Evolutionary conservation across 2,113 vertebrate species (phyloP).

Genomic region (Oxyura jamaicensis): DNA sequence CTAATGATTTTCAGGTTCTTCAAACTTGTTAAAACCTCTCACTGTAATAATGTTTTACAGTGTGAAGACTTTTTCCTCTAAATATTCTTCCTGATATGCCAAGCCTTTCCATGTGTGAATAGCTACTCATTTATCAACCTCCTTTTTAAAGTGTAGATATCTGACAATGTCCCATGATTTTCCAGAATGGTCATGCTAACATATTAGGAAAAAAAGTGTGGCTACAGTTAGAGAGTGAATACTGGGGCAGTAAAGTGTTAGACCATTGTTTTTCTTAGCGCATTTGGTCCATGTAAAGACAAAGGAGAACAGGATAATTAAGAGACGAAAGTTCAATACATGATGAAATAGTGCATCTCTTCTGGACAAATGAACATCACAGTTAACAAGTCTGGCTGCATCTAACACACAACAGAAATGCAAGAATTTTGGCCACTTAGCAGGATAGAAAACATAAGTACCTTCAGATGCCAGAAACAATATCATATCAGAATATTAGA

Average conservation of each 20-base stretch:
- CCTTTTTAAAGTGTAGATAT: not conserved
- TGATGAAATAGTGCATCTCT: not conserved
- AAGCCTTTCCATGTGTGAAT: not conserved
- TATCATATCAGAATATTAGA: too few species aligned
- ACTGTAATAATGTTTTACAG: not conserved
- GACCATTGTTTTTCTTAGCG: not conserved
- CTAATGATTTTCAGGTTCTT: not conserved
- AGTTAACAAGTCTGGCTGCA: not conserved
- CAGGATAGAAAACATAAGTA: not conserved
- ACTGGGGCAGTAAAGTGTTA: not conserved
- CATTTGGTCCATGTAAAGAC: not conserved
- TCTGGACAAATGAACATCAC: not conserved
- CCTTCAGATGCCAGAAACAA: not conserved
- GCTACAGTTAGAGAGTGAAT: not conserved
- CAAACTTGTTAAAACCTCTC: not conserved
- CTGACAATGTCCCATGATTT: not conserved
- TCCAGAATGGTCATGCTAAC: not conserved
- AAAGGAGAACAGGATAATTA: not conserved
- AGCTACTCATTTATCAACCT: not conserved
- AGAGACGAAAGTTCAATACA: not conserved
- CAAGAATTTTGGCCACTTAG: not conserved
- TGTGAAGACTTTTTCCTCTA: not conserved
- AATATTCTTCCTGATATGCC: not conserved
- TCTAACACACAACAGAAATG: not conserved
- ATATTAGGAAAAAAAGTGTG: not conserved